Conservation (phyloP, 1,140 invertebrate species). For the Calephelis nemesis region DNA sequence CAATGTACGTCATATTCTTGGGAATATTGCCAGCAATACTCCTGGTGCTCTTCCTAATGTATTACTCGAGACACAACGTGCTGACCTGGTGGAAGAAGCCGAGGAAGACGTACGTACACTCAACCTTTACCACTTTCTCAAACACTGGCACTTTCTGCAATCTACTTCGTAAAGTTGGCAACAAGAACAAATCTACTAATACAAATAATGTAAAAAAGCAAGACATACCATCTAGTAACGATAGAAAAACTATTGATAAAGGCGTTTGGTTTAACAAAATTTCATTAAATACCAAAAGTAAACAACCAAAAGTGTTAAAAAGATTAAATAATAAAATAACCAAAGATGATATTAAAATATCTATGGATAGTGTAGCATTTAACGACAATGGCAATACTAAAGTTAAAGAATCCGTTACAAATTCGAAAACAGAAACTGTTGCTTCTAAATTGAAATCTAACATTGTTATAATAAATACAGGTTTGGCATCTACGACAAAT, state of each 20-base stretch:
- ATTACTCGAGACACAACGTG: conserved; percentile 86
- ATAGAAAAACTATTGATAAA: not conserved
- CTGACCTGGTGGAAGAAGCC: conserved; percentile 84
- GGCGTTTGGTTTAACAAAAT: not conserved
- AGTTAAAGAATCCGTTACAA: conserved; percentile 6
- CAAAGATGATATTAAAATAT: conserved; percentile 52
- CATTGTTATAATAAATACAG: conserved; percentile 82
- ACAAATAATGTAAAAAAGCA: conserved; percentile 2
- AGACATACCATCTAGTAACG: conserved; percentile 7
- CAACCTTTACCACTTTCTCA: conserved; percentile 32
- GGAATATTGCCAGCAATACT: conserved; percentile 86
- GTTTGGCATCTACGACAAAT: conserved; percentile 87
- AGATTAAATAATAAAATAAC: conserved; percentile 32
- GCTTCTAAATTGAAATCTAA: conserved; percentile 40
- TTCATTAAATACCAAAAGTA: not conserved
- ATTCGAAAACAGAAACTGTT: conserved; percentile 16
- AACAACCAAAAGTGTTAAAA: conserved; percentile 7
- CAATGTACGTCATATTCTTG: conserved; percentile 91
- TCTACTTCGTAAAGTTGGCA: conserved; percentile 39
- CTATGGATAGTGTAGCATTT: conserved; percentile 21
- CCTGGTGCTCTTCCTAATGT: conserved; percentile 83
- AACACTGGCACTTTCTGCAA: conserved; percentile 38
- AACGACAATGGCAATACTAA: conserved; percentile 23
- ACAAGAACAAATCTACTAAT: conserved; percentile 11
- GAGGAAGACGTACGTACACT: conserved; percentile 84